Conservation (phyloP, 92 coral and sea anemone species). For the Diadumene lineata region DNA sequence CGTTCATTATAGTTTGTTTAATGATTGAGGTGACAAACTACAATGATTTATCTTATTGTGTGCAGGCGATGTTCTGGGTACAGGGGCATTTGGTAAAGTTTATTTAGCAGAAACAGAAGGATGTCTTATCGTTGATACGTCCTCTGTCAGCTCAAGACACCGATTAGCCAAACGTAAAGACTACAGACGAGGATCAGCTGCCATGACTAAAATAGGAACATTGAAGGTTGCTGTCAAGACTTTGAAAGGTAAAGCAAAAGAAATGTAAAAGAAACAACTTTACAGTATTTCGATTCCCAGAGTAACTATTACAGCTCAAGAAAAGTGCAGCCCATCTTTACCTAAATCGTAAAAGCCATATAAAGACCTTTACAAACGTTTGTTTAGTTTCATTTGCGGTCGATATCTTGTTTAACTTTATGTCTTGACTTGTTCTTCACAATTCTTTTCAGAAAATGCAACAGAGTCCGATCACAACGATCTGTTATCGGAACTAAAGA, state of each 20-base stretch:
- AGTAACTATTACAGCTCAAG: too few relatives aligned
- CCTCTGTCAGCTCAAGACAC: constrained; percentile 55
- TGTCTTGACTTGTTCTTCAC: neutral
- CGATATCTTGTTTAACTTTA: too few relatives aligned
- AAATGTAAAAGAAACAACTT: neutral
- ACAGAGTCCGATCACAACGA: constrained; percentile 75
- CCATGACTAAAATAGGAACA: constrained; percentile 50
- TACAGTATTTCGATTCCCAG: too few relatives aligned
- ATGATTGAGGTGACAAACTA: too few relatives aligned
- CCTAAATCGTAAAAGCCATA: too few relatives aligned
- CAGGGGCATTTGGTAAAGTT: constrained; percentile 91
- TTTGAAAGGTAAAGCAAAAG: constrained; percentile 63
- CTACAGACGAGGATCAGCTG: constrained; percentile 62
- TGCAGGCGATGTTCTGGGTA: constrained; percentile 69
- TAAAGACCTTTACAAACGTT: too few relatives aligned
- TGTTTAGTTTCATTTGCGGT: too few relatives aligned
- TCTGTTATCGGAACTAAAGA: constrained; percentile 82
- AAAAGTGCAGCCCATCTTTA: too few relatives aligned
- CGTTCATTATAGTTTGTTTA: too few relatives aligned
- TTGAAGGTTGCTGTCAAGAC: constrained; percentile 80
- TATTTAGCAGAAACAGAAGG: constrained; percentile 83
- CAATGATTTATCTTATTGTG: too few relatives aligned
- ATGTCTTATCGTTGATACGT: constrained; percentile 49
- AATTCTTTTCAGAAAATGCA: constrained; percentile 57
- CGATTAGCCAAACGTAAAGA: constrained; percentile 52